phyloP scores from a whole-genome alignment of 2,797 vertebrate species.

The Enteromius argenteus region DNA sequence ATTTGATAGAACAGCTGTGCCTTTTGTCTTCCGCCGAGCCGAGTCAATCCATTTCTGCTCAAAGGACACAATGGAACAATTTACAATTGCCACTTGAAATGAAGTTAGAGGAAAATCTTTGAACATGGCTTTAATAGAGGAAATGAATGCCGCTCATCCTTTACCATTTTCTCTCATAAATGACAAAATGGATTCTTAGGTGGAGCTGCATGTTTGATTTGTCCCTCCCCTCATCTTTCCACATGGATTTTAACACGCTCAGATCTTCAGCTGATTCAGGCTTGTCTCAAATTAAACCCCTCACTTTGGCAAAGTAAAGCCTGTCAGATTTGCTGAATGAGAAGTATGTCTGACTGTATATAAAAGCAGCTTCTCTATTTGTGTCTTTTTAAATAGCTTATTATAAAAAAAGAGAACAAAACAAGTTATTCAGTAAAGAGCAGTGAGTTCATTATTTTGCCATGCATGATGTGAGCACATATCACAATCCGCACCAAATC shows the following conservation, averaged over 20 bases:
- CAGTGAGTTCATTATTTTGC: background rate
- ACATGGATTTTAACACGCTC: background rate
- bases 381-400: background rate
- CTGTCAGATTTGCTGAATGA: background rate
- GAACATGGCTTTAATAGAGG: slow-evolving; percentile 40
- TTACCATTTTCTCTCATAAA: slow-evolving; percentile 28
- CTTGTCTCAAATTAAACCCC: background rate
- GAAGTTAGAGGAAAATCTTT: slow-evolving; percentile 37
- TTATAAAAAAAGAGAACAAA: background rate
- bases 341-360: too few relatives aligned
- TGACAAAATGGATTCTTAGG: slow-evolving; percentile 10
- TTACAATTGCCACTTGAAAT: slow-evolving; percentile 31
- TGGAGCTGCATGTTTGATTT: slow-evolving; percentile 3
- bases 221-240: background rate
- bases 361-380: background rate
- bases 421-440: background rate
- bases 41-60: slow-evolving; percentile 38
- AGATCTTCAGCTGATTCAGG: background rate
- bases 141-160: slow-evolving; percentile 33
- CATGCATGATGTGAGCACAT: background rate
- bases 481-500: background rate
- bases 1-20: slow-evolving; percentile 35
- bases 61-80: slow-evolving; percentile 38
- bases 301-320: background rate
- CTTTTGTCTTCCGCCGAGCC: slow-evolving; percentile 40